A percentile compares a stretch with the other conserved stretches of the same genome.
Conservation (phyloP, 1,140 invertebrate genomes). For the Bursaphelenchus mucronatus region DNA sequence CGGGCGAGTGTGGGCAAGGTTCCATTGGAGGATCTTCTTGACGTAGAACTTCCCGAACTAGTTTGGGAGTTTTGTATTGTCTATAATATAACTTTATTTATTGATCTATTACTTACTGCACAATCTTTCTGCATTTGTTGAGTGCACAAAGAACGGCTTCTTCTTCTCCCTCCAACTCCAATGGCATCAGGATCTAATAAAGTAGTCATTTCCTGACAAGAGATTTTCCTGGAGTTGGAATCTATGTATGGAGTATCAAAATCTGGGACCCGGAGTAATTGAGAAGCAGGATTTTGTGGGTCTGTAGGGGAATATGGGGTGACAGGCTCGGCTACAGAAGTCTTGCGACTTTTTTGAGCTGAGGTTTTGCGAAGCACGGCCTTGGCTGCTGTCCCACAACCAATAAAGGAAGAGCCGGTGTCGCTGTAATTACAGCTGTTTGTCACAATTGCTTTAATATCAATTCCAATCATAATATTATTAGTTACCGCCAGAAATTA, state of each 20-base stretch:
- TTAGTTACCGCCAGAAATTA: too few species aligned
- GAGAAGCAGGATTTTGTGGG: too few species aligned
- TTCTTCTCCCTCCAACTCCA: slow-evolving; percentile 6
- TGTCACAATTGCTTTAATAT: too few species aligned
- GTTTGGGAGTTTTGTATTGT: slow-evolving; percentile 9
- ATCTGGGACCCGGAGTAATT: too few species aligned
- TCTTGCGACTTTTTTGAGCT: slow-evolving; percentile 4
- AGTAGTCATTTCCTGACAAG: too few species aligned
- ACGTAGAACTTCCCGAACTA: not conserved
- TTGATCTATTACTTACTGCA: slow-evolving; percentile 19
- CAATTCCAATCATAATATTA: too few species aligned
- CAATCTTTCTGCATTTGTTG: slow-evolving; percentile 34
- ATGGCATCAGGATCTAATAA: too few species aligned
- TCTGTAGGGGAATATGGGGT: not conserved
- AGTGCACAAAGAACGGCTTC: slow-evolving; percentile 31
- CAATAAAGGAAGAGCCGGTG: too few species aligned
- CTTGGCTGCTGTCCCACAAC: slow-evolving; percentile 15
- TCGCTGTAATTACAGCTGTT: too few species aligned
- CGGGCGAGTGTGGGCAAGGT: slow-evolving; percentile 48
- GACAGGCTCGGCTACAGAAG: not conserved
- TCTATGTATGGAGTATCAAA: too few species aligned
- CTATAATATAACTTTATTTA: slow-evolving; percentile 13
- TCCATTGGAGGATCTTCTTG: slow-evolving; percentile 30
- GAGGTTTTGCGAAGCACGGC: slow-evolving; percentile 19
- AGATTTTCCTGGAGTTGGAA: too few species aligned